Evolutionary conservation across 2,888 invertebrate species (phyloP).

Genomic region (Oscheius sp.): DNA sequence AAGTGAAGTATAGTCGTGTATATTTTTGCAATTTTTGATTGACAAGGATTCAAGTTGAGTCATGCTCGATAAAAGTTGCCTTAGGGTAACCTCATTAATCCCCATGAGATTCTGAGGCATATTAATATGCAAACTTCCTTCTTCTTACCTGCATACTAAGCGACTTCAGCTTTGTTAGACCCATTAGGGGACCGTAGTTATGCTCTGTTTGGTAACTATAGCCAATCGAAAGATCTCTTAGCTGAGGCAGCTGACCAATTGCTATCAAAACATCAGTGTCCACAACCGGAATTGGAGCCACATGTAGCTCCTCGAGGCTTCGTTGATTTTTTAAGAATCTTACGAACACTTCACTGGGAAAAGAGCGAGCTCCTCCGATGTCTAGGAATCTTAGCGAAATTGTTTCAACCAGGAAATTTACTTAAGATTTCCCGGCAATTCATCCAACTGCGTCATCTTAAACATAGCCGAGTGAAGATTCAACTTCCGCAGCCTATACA

Average conservation of each 20-base stretch:
- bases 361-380: constrained; percentile 32
- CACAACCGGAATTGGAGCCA: constrained; percentile 34
- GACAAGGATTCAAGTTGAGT: constrained; percentile 29
- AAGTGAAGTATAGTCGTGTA: constrained; percentile 38
- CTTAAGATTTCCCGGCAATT: constrained; percentile 35
- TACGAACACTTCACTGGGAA: constrained; percentile 28
- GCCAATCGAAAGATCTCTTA: constrained; percentile 5
- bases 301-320: constrained; percentile 25
- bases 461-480: constrained; percentile 43
- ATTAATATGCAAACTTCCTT: too few relatives aligned
- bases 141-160: constrained; percentile 22
- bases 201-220: constrained; percentile 21
- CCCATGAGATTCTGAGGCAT: constrained; percentile 33
- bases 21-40: constrained; percentile 34
- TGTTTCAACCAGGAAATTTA: constrained; percentile 9
- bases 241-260: constrained; percentile 15
- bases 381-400: constrained; percentile 27
- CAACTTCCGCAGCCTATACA: constrained; percentile 27
- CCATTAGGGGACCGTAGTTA: constrained; percentile 13
- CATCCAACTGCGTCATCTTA: constrained; percentile 24
- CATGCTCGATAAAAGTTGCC: constrained; percentile 29
- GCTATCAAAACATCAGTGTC: constrained; percentile 14
- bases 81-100: constrained; percentile 35
- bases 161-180: constrained; percentile 10
- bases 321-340: constrained; percentile 33